Evolutionary conservation across 37 sponge, comb jelly and placozoan genomes (phyloP), one percentile per base, ranked within the genome.

Genomic region (Halichondria panicea): DNA sequence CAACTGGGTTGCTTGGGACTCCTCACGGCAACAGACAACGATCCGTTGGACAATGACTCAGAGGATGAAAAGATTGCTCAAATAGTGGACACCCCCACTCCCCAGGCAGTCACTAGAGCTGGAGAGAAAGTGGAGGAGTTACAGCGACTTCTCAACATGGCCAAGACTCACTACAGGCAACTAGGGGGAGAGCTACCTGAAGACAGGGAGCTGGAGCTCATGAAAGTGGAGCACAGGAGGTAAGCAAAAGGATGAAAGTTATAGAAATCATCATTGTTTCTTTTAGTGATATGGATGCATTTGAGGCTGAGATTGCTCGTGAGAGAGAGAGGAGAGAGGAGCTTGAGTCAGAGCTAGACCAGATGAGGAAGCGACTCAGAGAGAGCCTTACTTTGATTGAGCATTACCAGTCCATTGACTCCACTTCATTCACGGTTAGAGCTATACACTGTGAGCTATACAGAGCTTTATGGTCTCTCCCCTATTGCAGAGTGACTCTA

Each of bases 251-350:
- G 25, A 71, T 25, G 11, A 60, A 25, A 60, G 62, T n/a, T 8
- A 60, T 60, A 9, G 27, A 27, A 8, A 43, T 0, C 25, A 27
- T 68, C 9, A 11, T 52, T 11, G 2, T 1, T 73, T 40, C 38
- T 11, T 21, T 30, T 35, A 88, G 88, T 40, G 31, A 30, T 37
- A 70, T 89, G 24, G 54, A 43, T 48, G 57, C 53, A 18, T 46
- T 86, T 22, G 46, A 75, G 68, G 42, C 34, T 4, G 48, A 78
- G 37, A 45, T 86, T 58, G 77, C 73, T 42, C 50, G 37, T 35
- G 92, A 91, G 75, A 76, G 82, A 38, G 74, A 75, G 64, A 70
- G 88, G 55, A 63, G 87, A 48, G 87, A 86, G 54, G 58, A 35
- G 33, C 55, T 86, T 15, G 92, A 91, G 52, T 63, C 37, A 42